Evolutionary conservation across 2,113 vertebrate genomes (phyloP), one percentile per base, ranked within the genome.

Genomic region (Rhinolophus sinicus): DNA sequence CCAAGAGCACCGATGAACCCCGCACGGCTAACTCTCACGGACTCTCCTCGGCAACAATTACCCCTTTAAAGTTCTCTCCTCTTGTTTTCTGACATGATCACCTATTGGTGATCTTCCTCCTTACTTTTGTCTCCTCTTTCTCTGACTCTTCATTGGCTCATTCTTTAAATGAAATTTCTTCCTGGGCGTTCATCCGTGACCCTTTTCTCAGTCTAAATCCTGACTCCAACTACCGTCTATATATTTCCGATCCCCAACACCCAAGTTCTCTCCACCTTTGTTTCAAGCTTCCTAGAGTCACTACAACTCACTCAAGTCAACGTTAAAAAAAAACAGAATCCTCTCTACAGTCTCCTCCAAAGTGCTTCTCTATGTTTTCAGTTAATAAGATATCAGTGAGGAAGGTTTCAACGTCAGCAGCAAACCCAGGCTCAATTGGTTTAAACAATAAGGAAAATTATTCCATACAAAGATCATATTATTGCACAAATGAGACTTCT

Each of bases 281-380:
- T 67, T 86, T 93, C 58, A 33, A 72, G 54, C 18, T 73, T 92
- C 38, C 33, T n/a, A 28, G 70, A 64, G 11, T 58, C 54, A 76
- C 56, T 56, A 47, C 8, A 76, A 80, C 52, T 54, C 6, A 87
- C 15, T 35, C 50, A 80, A 75, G 18, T 88, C 44, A 95, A 80
- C n/a, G 56, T 86, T 96, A 95, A 70, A 60, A 76, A 60, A 77
- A 93, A 78, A 54, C 35, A 65, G 26, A 88, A 70, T 89, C 7
- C 12, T 88, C 35, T 54, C n/a, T 26, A 75, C 0, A 64, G 40
- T n/a, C 24, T 14, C 56, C n/a, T 83, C 44, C 10, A 56, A 83
- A 28, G 2, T 15, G 3, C 54, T n/a, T 77, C 14, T 78, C 30
- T 26, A 69, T 44, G 21, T 83, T 97, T 50, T 58, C 2, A 52